These are phyloP conservation scores for Platycnemis pennipes DNA, from an alignment of 2,888 invertebrate genomes.

Conservation along the genomic window DNA sequence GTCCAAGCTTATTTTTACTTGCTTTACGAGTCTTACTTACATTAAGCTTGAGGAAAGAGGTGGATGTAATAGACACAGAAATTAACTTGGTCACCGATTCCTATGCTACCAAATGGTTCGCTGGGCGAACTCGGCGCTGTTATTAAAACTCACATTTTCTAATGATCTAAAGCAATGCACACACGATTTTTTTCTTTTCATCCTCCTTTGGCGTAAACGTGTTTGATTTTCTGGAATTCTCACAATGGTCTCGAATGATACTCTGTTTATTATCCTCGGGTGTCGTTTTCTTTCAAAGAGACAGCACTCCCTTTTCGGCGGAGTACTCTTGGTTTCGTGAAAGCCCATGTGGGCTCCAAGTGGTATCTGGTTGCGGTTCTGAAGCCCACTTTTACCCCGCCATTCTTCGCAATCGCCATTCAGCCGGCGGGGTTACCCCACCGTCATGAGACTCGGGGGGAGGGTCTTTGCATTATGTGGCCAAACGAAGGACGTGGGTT, in stretches of 20 bases:
- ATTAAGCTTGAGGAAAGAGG: no score
- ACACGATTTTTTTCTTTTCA: neutral
- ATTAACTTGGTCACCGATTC: no score
- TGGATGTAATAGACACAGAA: no score
- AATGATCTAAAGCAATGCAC: no score
- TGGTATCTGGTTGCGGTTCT: slow-evolving; percentile 20
- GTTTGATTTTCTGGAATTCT: neutral
- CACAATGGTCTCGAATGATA: neutral
- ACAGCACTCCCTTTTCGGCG: neutral
- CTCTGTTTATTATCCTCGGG: neutral
- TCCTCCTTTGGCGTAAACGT: neutral
- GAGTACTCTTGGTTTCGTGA: neutral
- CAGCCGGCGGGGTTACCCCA: neutral
- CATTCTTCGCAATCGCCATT: neutral
- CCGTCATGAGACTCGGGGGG: neutral
- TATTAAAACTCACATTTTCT: no score
- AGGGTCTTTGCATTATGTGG: slow-evolving; percentile 9
- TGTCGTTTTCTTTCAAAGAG: neutral
- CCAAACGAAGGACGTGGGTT: neutral
- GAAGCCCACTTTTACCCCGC: neutral
- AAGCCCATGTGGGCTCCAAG: neutral
- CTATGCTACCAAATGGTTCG: no score
- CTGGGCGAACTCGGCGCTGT: no score
- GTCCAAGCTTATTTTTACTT: no score
- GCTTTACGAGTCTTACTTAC: no score